phyloP scores from a whole-genome alignment of 2,113 vertebrate genomes.

The Haplochromis burtoni region DNA sequence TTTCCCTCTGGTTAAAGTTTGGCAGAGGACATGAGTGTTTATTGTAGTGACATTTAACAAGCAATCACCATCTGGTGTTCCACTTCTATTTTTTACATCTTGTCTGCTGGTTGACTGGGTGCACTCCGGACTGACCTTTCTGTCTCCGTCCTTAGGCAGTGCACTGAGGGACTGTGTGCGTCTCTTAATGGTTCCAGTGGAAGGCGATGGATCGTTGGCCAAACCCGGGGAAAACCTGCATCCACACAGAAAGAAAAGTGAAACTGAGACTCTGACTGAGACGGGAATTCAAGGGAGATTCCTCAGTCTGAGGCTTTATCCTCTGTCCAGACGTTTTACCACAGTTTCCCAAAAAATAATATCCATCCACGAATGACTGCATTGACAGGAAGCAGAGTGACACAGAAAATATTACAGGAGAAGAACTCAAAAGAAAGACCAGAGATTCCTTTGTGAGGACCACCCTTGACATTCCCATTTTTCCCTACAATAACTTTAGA shows the following conservation, averaged over 20 bases:
- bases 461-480: fast-evolving
- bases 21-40: neutral
- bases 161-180: constrained; percentile 89
- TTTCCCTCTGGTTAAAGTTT: constrained; percentile 74
- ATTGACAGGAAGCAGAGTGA: neutral
- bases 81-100: neutral
- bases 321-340: neutral
- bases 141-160: constrained; percentile 85
- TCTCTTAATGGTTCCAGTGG: constrained; percentile 77
- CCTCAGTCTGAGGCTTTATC: neutral
- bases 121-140: constrained; percentile 69
- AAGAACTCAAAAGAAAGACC: neutral
- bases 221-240: constrained; percentile 80
- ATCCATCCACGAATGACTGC: neutral
- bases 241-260: neutral
- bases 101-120: neutral
- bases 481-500: neutral
- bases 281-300: neutral
- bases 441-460: neutral
- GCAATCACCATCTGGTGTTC: neutral
- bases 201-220: constrained; percentile 74
- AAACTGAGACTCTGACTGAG: neutral
- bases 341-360: neutral
- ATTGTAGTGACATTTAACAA: neutral
- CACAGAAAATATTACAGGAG: neutral